Evolutionary conservation across 2,888 invertebrate genomes (phyloP).

Genomic region (Xanthia togata): DNA sequence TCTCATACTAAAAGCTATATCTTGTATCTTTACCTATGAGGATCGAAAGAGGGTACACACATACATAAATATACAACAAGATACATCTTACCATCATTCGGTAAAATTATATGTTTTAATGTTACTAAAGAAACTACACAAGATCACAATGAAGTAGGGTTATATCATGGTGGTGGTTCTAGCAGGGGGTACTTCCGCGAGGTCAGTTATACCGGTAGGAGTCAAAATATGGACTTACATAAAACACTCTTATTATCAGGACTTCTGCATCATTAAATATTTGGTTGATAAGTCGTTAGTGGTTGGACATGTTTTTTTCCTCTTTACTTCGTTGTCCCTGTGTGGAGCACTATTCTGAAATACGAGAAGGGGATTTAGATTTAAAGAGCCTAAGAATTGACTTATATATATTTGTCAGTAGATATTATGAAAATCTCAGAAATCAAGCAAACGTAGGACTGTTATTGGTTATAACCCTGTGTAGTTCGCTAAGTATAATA

Average conservation of each 20-base stretch:
- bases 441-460: not conserved
- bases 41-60: too few species aligned
- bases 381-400: not conserved
- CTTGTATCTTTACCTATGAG: not conserved
- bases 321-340: not conserved
- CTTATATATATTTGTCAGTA: not conserved
- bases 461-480: not conserved
- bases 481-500: not conserved
- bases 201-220: conserved; percentile 17
- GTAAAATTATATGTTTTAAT: not conserved
- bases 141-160: conserved; percentile 13
- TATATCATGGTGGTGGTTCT: too few species aligned
- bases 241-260: conserved; percentile 37
- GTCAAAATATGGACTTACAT: conserved; percentile 34
- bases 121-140: conserved; percentile 1
- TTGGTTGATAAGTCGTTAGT: conserved; percentile 31
- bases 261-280: conserved; percentile 56
- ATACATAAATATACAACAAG: not conserved
- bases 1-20: not conserved
- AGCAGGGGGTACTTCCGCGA: conserved; percentile 31
- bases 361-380: not conserved
- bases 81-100: not conserved
- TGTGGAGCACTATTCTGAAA: conserved; percentile 1
- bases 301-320: conserved; percentile 29
- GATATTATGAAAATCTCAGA: not conserved